Conservation (phyloP, 2,797 vertebrate species). For the Leptoclinus maculatus region DNA sequence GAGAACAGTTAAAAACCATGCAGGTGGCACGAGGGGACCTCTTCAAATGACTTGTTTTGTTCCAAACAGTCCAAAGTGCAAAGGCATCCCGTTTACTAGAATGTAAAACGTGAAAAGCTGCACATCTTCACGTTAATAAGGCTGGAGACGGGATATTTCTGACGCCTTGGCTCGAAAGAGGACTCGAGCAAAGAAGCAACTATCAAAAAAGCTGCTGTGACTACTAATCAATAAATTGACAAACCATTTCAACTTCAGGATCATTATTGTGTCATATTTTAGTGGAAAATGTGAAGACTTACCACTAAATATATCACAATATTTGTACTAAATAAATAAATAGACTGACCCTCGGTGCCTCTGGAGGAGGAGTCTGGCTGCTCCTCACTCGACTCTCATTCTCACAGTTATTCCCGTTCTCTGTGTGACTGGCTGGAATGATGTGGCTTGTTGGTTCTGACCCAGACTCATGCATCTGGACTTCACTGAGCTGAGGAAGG, state of each 20-base stretch:
- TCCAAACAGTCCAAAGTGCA: not conserved
- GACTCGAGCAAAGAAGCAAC: not conserved
- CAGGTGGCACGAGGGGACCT: too few species aligned
- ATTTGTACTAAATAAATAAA: constrained; percentile 30
- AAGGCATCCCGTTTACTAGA: not conserved
- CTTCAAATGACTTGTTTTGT: not conserved
- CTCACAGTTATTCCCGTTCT: constrained; percentile 89
- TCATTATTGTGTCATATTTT: not conserved
- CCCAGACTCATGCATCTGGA: constrained; percentile 99
- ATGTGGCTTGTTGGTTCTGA: constrained; percentile 93
- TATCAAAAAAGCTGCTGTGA: not conserved
- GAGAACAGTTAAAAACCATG: too few species aligned
- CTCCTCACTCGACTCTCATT: constrained; percentile 91
- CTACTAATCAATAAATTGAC: not conserved
- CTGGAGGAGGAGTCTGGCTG: constrained; percentile 88
- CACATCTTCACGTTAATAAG: not conserved
- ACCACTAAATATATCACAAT: too few species aligned
- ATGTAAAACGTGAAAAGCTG: not conserved
- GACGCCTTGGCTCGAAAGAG: not conserved
- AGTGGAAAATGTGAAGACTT: not conserved
- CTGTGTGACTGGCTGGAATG: constrained; percentile 90
- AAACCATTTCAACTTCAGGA: not conserved
- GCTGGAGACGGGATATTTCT: not conserved
- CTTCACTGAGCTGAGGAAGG: constrained; percentile 90
- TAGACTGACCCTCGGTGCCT: constrained; percentile 87